These are phyloP conservation scores for Epinephelus awoara DNA, from an alignment of 2,797 vertebrate genomes.

Conservation along the genomic window DNA sequence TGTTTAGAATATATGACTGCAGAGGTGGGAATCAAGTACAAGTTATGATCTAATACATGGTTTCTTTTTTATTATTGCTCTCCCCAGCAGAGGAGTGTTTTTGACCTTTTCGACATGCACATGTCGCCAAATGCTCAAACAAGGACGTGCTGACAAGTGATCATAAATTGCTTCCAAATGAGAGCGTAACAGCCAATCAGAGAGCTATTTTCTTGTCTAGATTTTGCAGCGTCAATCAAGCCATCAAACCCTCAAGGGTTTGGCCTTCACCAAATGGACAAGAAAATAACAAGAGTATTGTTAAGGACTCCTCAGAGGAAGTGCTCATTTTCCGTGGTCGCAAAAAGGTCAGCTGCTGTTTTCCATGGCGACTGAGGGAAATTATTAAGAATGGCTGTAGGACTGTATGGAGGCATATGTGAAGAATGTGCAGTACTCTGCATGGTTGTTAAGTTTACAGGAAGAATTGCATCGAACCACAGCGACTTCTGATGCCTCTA, in stretches of 20 bases:
- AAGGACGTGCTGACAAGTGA: constrained; percentile 12
- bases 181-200: constrained; percentile 26
- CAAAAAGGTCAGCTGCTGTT: constrained; percentile 29
- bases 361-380: constrained; percentile 11
- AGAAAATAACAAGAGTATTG: constrained; percentile 6
- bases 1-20: neutral
- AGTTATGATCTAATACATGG: neutral
- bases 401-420: neutral
- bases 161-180: constrained; percentile 20
- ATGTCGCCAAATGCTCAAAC: neutral
- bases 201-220: constrained; percentile 13
- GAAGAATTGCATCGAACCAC: neutral
- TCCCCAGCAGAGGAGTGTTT: neutral
- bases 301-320: constrained; percentile 26
- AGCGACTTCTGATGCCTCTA: neutral
- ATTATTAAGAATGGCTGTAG: neutral
- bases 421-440: neutral
- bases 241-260: constrained; percentile 4
- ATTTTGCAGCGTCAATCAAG: constrained; percentile 33
- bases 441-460: neutral
- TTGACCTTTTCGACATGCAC: neutral
- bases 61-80: neutral
- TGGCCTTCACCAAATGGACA: constrained; percentile 1
- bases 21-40: neutral
- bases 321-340: constrained; percentile 12